Evolutionary conservation across 2,113 vertebrate species (phyloP).

Genomic region (Empidonax alnorum): DNA sequence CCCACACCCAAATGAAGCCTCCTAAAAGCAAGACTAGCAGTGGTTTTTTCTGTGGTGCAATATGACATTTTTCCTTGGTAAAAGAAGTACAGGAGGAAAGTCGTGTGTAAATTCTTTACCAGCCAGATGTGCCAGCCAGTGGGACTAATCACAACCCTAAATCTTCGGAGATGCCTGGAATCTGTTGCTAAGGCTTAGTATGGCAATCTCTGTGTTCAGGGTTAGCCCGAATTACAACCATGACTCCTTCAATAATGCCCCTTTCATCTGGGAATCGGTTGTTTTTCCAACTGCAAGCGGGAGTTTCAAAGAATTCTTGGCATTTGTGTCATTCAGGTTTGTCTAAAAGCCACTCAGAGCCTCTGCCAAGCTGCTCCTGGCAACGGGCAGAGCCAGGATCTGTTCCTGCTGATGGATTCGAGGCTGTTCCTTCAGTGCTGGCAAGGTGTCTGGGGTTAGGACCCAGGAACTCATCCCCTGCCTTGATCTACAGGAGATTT

Average conservation of each 20-base stretch:
- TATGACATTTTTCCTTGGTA: background rate
- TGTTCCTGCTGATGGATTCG: background rate
- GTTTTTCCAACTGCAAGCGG: constrained; percentile 1
- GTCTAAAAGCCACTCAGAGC: background rate
- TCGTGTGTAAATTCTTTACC: background rate
- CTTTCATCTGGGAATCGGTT: constrained; percentile 42
- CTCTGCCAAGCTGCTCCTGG: constrained; percentile 21
- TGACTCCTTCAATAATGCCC: constrained; percentile 20
- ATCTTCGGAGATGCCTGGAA: background rate
- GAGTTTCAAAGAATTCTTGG: constrained; percentile 62
- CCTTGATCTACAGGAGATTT: background rate
- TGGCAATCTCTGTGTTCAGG: background rate
- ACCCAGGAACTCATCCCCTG: background rate
- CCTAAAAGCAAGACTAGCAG: background rate
- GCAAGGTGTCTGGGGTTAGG: background rate
- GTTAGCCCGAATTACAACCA: background rate
- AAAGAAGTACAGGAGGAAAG: background rate
- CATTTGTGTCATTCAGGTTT: constrained; percentile 48
- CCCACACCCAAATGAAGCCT: background rate
- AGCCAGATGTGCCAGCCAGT: background rate
- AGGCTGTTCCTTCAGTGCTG: background rate
- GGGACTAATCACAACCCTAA: background rate
- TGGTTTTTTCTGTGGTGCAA: background rate
- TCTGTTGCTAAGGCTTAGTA: background rate
- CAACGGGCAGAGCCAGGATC: background rate